Percentiles rank a stretch among this genome's conserved stretches.
Conservation (phyloP, 2,888 invertebrate genomes). For the Pegoplata infirma region DNA sequence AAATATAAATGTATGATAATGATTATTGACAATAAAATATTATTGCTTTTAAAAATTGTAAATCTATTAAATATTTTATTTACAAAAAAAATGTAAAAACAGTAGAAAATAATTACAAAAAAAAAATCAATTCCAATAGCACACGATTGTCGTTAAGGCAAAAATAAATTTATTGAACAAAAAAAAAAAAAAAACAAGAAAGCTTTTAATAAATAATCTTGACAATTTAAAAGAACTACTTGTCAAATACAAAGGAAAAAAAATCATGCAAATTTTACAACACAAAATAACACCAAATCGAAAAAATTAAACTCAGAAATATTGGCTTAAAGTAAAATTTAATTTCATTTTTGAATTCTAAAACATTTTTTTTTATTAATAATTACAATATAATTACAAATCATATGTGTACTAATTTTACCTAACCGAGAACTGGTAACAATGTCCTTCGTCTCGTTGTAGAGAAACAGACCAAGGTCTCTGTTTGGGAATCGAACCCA, state of each 20-base stretch:
- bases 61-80: neutral
- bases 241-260: constrained; percentile 27
- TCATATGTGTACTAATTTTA: too few species aligned
- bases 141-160: constrained; percentile 33
- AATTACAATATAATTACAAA: too few species aligned
- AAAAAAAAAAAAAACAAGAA: constrained; percentile 6
- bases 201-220: constrained; percentile 37
- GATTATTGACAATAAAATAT: constrained; percentile 12
- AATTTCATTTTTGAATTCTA: too few species aligned
- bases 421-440: too few species aligned
- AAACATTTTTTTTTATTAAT: too few species aligned
- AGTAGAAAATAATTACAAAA: neutral
- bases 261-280: neutral
- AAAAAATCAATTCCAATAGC: constrained; percentile 7
- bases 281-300: too few species aligned
- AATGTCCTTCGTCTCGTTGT: too few species aligned
- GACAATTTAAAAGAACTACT: constrained; percentile 46
- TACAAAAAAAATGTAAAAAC: neutral
- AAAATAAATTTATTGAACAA: constrained; percentile 23
- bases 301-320: too few species aligned
- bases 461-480: too few species aligned
- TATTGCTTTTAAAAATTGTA: constrained; percentile 22
- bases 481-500: too few species aligned
- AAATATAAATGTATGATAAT: neutral
- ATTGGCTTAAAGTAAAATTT: too few species aligned